Base-by-base conservation (phyloP, 2,888 invertebrate species). In the Ephialtes manifestator region DNA sequence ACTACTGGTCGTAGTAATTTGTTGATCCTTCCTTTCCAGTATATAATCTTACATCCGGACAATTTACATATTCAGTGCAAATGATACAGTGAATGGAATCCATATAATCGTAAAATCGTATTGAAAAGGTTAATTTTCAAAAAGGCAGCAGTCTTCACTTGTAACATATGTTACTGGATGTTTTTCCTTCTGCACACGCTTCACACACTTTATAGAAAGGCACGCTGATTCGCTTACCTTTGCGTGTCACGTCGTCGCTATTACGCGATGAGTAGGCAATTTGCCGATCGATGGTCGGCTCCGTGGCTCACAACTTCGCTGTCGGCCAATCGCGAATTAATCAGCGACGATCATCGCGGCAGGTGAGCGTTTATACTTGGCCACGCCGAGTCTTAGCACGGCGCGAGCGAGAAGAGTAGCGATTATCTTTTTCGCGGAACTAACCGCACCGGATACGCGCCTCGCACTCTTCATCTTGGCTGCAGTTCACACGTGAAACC, bases 191-290 rank as follows among this genome's bases (percentile, higher is more conserved):
- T 39, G 53, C 48, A 71, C 39, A 75, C 63, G 65, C 53, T 18
- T 51, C 48, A 28, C 65, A 35, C 65, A 39, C 20, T 39, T 65
- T 13, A 18, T 43, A 18, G 11, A 76, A 78, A 80, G 55, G 76
- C 60, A 72, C 85, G 81, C 15, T 75, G 71, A 79, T 80, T 83
- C 82, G 80, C 31, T 82, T 46, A 7, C 18, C 70, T 70, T 85
- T 74, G 85, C 77, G 88, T 75, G 84, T 89, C 92, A 91, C 92
- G 91, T 93, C 88, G 88, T 87, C 87, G 92, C 91, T 92, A 93
- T 93, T 93, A 92, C 91, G 89, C 91, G 93, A 91, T 91, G 92
- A 91, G 91, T 90, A 89, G 92, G 91, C 90, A 94, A 93, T 93
- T 93, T 92, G 90, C 91, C 87, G 91, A 90, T 91, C 90, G 88